These are phyloP conservation scores for Aphrocallistes beatrix DNA, from an alignment of 37 sponge, comb jelly and placozoan genomes.

Conservation along the genomic window DNA sequence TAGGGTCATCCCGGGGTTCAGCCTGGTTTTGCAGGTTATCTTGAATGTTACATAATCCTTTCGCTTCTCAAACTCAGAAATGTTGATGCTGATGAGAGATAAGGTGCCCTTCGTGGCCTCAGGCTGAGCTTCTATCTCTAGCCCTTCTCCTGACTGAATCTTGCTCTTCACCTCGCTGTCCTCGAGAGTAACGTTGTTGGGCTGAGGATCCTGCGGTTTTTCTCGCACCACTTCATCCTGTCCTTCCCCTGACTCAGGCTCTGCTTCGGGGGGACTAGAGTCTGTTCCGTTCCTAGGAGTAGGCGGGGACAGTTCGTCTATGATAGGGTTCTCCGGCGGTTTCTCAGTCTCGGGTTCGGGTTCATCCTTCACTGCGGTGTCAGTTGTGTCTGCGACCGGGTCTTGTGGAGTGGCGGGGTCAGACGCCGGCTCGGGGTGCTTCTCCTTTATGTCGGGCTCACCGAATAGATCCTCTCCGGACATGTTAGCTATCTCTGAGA, in stretches of 20 bases:
- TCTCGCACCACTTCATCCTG: no score
- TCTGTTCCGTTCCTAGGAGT: no score
- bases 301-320: no score
- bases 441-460: not conserved
- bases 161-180: not conserved
- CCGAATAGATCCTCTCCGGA: not conserved
- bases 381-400: not conserved
- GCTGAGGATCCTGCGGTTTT: no score
- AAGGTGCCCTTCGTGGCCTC: not conserved
- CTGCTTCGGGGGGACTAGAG: no score
- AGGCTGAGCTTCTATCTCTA: not conserved
- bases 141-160: not conserved
- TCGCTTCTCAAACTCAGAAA: not conserved
- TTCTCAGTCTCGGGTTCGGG: no score
- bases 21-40: not conserved
- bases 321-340: no score
- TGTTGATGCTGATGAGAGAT: not conserved
- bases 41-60: not conserved
- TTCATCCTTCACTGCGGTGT: no score
- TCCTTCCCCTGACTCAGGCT: no score
- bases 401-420: not conserved
- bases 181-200: no score
- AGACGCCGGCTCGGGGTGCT: not conserved
- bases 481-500: not conserved
- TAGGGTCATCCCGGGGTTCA: constrained; percentile 4